Conservation (phyloP, 2,797 vertebrate species). For the Thamnophis elegans region DNA sequence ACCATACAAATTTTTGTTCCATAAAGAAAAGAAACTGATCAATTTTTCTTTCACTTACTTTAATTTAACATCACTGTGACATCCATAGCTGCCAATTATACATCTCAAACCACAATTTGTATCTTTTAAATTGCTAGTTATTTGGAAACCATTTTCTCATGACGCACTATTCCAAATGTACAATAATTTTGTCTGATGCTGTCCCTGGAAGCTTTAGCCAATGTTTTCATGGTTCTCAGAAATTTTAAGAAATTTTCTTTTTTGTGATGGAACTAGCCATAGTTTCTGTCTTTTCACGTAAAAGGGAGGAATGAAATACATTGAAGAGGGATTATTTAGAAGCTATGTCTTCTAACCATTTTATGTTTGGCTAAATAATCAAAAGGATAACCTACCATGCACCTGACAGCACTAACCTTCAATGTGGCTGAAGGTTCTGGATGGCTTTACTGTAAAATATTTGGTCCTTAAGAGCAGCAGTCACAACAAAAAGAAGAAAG, state of each 20-base stretch:
- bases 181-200: conserved; percentile 52
- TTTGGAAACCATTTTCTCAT: conserved; percentile 49
- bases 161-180: conserved; percentile 29
- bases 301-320: neutral
- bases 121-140: conserved; percentile 51
- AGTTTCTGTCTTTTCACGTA: neutral
- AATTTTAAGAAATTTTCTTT: neutral
- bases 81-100: conserved; percentile 48
- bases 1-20: neutral
- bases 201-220: conserved; percentile 32
- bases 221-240: neutral
- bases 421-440: neutral
- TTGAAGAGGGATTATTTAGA: neutral
- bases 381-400: neutral
- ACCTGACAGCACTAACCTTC: neutral
- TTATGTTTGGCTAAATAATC: neutral
- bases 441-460: neutral
- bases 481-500: neutral
- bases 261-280: neutral
- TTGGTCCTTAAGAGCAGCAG: neutral
- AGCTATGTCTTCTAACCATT: neutral
- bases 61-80: conserved; percentile 32
- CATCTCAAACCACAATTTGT: conserved; percentile 30
- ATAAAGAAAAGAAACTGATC: conserved; percentile 8
- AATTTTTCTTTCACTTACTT: conserved; percentile 35